Evolutionary conservation across 2,113 vertebrate species (phyloP).

Genomic region (Theropithecus gelada): DNA sequence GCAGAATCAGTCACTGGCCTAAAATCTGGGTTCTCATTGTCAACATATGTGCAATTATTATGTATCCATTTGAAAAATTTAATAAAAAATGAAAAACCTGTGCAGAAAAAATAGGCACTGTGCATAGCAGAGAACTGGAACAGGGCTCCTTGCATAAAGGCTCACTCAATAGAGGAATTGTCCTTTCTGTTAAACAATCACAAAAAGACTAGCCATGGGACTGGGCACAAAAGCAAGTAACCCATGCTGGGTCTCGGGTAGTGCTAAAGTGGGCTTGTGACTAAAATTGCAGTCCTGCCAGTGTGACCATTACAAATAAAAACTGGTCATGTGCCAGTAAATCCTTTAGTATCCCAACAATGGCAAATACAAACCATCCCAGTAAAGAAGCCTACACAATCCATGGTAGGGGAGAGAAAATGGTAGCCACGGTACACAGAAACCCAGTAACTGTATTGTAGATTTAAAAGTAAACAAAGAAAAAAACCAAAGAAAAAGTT

Average conservation of each 20-base stretch:
- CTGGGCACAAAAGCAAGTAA: background rate
- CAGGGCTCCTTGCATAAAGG: background rate
- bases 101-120: background rate
- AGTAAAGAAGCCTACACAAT: background rate
- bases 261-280: background rate
- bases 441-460: background rate
- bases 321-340: background rate
- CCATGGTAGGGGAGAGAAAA: background rate
- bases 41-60: background rate
- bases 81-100: background rate
- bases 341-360: background rate
- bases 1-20: background rate
- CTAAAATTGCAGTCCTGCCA: background rate
- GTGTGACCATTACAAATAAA: background rate
- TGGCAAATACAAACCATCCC: background rate
- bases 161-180: background rate
- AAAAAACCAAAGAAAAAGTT: no score
- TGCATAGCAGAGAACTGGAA: background rate
- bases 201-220: background rate
- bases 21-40: background rate
- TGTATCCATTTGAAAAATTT: background rate
- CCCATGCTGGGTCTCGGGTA: background rate
- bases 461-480: background rate
- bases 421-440: background rate
- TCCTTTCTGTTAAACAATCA: background rate